Evolutionary conservation across 2,888 invertebrate species (phyloP).

Genomic region (Tipula vernalis): DNA sequence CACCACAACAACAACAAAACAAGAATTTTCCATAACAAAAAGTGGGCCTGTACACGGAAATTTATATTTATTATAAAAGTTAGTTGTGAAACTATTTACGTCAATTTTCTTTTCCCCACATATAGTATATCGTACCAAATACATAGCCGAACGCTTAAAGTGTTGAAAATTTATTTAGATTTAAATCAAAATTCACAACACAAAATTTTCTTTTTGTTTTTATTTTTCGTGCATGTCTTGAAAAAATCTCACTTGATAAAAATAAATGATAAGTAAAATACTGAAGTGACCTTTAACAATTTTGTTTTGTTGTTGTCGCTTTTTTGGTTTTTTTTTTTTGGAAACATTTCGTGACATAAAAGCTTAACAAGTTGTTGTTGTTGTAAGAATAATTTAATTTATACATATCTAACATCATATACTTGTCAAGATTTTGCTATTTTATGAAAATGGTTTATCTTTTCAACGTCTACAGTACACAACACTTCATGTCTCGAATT

Average conservation of each 20-base stretch:
- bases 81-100: not conserved
- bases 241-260: not conserved
- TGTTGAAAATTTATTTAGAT: not conserved
- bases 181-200: slow-evolving; percentile 1
- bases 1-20: too few relatives aligned
- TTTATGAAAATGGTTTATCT: not conserved
- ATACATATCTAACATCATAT: not conserved
- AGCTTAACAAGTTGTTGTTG: not conserved
- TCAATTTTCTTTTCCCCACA: not conserved
- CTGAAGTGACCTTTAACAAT: not conserved
- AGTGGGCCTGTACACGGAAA: too few relatives aligned
- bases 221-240: not conserved
- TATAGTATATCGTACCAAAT: not conserved
- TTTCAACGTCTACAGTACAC: not conserved
- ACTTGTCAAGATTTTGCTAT: not conserved
- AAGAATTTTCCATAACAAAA: too few relatives aligned
- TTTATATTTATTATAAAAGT: not conserved
- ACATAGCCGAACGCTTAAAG: not conserved
- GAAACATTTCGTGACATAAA: not conserved
- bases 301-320: not conserved
- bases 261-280: not conserved
- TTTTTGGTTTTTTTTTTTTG: not conserved
- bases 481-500: not conserved
- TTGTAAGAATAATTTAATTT: not conserved
- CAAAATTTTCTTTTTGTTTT: not conserved